A percentile compares a stretch with the other conserved stretches of the same genome.
These are phyloP conservation scores for Minunthozetes semirufus DNA, from an alignment of 2,888 invertebrate genomes.

Conservation along the genomic window DNA sequence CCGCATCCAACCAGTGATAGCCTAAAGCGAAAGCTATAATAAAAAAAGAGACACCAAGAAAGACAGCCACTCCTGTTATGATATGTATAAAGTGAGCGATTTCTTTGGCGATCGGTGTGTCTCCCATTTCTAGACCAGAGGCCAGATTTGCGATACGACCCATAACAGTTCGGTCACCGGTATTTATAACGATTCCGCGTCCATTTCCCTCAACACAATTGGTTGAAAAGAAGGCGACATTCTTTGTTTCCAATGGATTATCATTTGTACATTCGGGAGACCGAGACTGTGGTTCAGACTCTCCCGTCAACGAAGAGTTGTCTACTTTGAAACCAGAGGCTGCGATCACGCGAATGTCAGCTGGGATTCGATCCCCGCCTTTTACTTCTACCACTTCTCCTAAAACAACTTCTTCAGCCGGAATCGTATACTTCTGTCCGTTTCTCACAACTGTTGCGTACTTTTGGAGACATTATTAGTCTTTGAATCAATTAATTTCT, in stretches of 20 bases:
- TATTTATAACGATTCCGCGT: constrained; percentile 86
- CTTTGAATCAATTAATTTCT: neutral
- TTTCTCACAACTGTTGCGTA: constrained; percentile 72
- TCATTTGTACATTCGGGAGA: constrained; percentile 85
- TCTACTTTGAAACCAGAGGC: constrained; percentile 93
- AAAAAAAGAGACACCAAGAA: constrained; percentile 94
- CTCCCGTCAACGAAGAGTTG: constrained; percentile 90
- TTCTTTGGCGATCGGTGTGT: constrained; percentile 98
- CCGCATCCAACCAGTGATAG: constrained; percentile 98
- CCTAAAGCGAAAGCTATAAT: constrained; percentile 92
- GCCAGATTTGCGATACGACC: constrained; percentile 91
- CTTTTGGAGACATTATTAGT: constrained; percentile 52
- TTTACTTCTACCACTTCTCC: constrained; percentile 98
- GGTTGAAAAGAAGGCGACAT: constrained; percentile 90
- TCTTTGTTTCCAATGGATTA: constrained; percentile 89
- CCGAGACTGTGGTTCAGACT: constrained; percentile 88
- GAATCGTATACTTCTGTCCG: constrained; percentile 52
- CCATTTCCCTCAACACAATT: constrained; percentile 83
- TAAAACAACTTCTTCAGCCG: constrained; percentile 71
- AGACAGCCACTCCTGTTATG: constrained; percentile 92
- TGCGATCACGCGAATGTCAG: constrained; percentile 78
- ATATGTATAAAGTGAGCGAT: constrained; percentile 98
- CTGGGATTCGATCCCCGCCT: constrained; percentile 97
- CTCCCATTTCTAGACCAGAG: constrained; percentile 86
- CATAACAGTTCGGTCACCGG: constrained; percentile 94